A percentile compares a stretch with the other conserved stretches of the same genome.
Evolutionary conservation across 1,140 invertebrate species (phyloP).

Genomic region (Leptinotarsa texana): DNA sequence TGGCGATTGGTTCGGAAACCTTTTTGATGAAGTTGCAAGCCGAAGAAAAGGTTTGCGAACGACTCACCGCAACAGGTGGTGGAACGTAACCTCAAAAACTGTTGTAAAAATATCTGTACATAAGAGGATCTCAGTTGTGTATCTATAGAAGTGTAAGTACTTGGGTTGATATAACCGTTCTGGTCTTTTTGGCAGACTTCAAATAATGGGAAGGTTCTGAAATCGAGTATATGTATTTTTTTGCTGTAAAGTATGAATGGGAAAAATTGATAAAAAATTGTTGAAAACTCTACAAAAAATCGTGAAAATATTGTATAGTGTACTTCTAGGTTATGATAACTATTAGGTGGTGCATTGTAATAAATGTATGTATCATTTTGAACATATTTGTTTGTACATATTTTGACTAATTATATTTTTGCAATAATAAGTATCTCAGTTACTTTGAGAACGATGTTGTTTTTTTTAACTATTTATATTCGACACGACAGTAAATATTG

Average conservation of each 20-base stretch:
- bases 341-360: conserved; percentile 22
- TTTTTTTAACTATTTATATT: conserved; percentile 13
- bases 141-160: not conserved
- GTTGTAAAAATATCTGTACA: no score
- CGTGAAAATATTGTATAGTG: conserved; percentile 12
- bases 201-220: no score
- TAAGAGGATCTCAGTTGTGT: no score
- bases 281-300: not conserved
- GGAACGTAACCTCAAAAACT: no score
- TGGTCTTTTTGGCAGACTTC: not conserved
- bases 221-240: not conserved
- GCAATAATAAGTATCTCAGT: conserved; percentile 14
- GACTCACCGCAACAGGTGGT: no score
- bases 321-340: conserved; percentile 3
- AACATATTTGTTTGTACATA: conserved; percentile 20
- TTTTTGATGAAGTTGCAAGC: no score
- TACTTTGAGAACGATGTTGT: conserved; percentile 13
- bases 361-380: conserved; percentile 24
- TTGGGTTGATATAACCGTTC: not conserved
- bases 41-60: no score
- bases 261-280: not conserved
- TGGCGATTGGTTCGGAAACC: no score
- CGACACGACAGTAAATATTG: conserved; percentile 19
- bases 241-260: not conserved
- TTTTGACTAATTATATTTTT: conserved; percentile 22